phyloP scores from a whole-genome alignment of 2,797 vertebrate species.

The Bryconaethiops microstoma region DNA sequence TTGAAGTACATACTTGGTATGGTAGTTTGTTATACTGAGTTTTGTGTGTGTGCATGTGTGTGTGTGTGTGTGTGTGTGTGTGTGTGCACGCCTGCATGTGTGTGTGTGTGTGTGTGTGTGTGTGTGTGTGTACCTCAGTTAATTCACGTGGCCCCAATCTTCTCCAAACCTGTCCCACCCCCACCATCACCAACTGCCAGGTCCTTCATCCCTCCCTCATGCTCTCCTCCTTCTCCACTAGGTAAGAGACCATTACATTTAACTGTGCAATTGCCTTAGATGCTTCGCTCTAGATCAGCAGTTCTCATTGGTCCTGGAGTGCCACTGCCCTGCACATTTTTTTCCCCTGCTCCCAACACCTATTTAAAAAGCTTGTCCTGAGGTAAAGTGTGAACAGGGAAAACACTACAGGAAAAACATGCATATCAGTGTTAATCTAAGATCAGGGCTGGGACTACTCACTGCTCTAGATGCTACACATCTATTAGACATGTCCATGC shows the following conservation, averaged over 20 bases:
- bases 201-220: conserved; percentile 77
- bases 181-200: conserved; percentile 86
- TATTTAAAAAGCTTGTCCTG: no score
- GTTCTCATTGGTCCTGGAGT: not conserved
- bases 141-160: conserved; percentile 78
- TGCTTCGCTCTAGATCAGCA: not conserved
- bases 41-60: no score
- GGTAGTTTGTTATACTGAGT: conserved; percentile 61
- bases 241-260: conserved; percentile 73
- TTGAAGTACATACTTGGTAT: not conserved
- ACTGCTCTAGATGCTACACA: not conserved
- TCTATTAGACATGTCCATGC: not conserved
- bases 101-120: conserved; percentile 60
- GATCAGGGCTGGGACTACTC: no score
- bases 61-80: conserved; percentile 40
- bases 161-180: conserved; percentile 82
- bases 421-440: no score
- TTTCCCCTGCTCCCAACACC: not conserved
- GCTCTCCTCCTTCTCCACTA: conserved; percentile 77
- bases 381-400: no score
- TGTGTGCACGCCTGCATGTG: conserved; percentile 62
- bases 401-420: no score
- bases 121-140: conserved; percentile 72
- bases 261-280: not conserved
- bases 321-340: no score